Conservation (phyloP, 2,888 invertebrate species). For the Toxonevra muliebris region DNA sequence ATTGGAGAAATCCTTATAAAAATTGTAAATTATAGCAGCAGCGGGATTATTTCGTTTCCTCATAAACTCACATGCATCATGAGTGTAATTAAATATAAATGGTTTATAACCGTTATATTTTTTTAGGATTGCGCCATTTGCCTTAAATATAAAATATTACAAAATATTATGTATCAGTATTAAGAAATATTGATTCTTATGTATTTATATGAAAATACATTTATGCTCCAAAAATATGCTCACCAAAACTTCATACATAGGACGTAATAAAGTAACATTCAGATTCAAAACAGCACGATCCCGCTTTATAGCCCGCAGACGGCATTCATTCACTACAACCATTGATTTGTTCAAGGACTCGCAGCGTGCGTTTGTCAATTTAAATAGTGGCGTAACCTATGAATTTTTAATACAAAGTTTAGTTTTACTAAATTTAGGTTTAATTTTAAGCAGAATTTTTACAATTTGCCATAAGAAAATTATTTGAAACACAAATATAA, state of each 20-base stretch:
- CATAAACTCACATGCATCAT: too few relatives aligned
- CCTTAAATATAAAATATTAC: neutral
- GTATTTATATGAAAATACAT: neutral
- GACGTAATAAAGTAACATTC: conserved; percentile 11
- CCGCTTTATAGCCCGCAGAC: conserved; percentile 14
- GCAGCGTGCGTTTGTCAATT: conserved; percentile 7
- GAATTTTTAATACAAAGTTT: too few relatives aligned
- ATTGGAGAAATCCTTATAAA: too few relatives aligned
- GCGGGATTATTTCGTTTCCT: conserved; percentile 13
- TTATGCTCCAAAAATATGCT: neutral
- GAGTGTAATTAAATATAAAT: too few relatives aligned
- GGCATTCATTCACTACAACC: conserved; percentile 11
- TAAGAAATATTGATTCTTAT: neutral
- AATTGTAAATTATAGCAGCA: too few relatives aligned
- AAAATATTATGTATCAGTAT: neutral
- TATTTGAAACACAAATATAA: too few relatives aligned
- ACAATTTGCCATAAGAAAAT: too few relatives aligned
- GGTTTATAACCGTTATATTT: too few relatives aligned
- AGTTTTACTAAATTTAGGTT: too few relatives aligned
- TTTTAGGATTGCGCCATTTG: neutral
- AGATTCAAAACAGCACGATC: neutral
- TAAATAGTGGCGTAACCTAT: too few relatives aligned
- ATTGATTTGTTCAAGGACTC: too few relatives aligned
- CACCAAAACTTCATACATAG: neutral
- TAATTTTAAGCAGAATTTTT: too few relatives aligned